Conservation (phyloP, 1,140 invertebrate species). For the Cherax destructor region DNA sequence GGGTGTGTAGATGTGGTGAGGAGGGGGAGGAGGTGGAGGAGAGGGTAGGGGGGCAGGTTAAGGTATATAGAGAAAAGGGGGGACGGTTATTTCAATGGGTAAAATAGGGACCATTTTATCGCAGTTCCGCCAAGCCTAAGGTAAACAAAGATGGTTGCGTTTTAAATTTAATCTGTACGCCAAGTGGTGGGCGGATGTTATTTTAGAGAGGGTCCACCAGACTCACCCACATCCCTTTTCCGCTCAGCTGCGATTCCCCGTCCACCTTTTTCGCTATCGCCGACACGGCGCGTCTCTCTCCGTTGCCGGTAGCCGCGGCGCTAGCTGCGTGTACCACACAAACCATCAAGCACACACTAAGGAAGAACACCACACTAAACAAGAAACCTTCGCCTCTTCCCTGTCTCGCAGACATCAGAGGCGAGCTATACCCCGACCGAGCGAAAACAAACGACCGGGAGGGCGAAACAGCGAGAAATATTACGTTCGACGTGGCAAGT, state of each 20-base stretch:
- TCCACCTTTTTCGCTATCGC: background rate
- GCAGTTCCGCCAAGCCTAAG: conserved; percentile 64
- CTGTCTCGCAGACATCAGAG: too few species aligned
- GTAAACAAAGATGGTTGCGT: conserved; percentile 68
- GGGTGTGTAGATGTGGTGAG: background rate
- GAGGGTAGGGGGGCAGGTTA: background rate
- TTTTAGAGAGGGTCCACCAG: conserved; percentile 61
- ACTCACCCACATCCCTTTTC: conserved; percentile 12
- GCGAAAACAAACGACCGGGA: background rate
- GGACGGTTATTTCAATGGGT: conserved; percentile 54
- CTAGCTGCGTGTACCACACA: too few species aligned
- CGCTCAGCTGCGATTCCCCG: background rate
- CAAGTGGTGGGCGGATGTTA: conserved; percentile 66
- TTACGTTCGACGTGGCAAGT: conserved; percentile 61
- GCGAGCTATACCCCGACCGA: background rate
- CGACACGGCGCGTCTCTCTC: background rate
- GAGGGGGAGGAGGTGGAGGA: conserved; percentile 5
- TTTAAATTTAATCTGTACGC: conserved; percentile 69
- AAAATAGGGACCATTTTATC: conserved; percentile 64
- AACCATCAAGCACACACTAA: too few species aligned
- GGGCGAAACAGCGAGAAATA: conserved; percentile 32
- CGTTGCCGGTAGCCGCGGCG: too few species aligned
- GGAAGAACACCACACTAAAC: too few species aligned
- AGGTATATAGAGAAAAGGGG: background rate
- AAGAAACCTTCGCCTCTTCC: too few species aligned